Percentiles rank a stretch among this genome's conserved stretches.
These are phyloP conservation scores for Bradypodion ventrale DNA, from an alignment of 2,797 vertebrate genomes.

Conservation along the genomic window DNA sequence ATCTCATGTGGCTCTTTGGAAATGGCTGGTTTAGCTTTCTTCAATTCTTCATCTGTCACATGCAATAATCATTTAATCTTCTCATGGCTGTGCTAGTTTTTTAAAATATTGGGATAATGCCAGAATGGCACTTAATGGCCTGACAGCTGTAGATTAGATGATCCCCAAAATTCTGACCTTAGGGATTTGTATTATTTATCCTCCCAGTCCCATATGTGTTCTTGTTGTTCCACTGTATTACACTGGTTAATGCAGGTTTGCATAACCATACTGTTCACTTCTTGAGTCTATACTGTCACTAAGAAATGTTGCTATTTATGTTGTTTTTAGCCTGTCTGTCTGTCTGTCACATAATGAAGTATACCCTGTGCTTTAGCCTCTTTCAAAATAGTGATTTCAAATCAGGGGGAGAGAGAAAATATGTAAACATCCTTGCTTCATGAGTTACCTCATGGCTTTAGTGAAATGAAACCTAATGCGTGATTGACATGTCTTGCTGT, in stretches of 20 bases:
- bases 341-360: no score
- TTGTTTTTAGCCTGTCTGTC: neutral
- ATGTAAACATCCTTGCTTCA: no score
- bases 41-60: neutral
- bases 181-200: slow-evolving; percentile 25
- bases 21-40: neutral
- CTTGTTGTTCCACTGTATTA: slow-evolving; percentile 2
- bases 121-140: slow-evolving; percentile 11
- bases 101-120: slow-evolving; percentile 18
- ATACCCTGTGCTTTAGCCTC: no score
- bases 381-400: no score
- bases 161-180: slow-evolving; percentile 22
- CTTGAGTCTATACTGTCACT: neutral
- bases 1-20: neutral
- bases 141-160: slow-evolving; percentile 12
- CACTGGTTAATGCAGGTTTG: neutral
- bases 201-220: neutral
- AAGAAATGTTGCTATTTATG: neutral
- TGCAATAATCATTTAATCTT: slow-evolving; percentile 11
- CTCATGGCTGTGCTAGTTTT: neutral
- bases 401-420: no score
- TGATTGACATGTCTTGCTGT: no score
- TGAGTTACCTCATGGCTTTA: no score
- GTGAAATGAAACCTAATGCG: no score
- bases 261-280: neutral